Evolutionary conservation across 1,140 invertebrate species (phyloP).

Genomic region (Hypothenemus hampei): DNA sequence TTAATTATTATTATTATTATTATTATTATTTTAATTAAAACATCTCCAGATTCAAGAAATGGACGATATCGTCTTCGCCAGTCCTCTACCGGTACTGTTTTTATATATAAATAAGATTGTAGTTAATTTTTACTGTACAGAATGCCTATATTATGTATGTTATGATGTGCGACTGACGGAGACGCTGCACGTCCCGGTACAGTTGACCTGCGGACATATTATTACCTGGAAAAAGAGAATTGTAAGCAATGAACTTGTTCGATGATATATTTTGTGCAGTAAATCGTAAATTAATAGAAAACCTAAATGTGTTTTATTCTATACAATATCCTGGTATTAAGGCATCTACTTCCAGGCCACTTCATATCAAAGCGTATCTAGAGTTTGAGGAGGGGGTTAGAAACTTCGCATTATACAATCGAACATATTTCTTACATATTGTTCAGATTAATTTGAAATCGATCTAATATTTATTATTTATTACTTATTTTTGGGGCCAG

Average conservation of each 20-base stretch:
- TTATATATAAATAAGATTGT: conserved; percentile 24
- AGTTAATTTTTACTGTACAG: conserved; percentile 35
- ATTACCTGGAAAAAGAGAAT: conserved; percentile 42
- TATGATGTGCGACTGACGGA: conserved; percentile 35
- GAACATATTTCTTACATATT: no score
- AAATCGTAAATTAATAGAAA: conserved; percentile 43
- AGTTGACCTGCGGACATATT: conserved; percentile 39
- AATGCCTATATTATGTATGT: conserved; percentile 25
- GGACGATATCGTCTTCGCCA: conserved; percentile 8
- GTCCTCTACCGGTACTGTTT: conserved; percentile 20
- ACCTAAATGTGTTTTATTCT: not conserved
- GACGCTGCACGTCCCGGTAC: conserved; percentile 29
- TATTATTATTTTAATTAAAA: no score
- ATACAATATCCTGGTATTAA: not conserved
- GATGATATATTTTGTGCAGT: conserved; percentile 47
- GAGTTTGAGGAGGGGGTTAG: no score
- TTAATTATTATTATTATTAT: conserved; percentile 16
- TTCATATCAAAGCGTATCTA: no score
- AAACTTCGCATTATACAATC: no score
- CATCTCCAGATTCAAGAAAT: no score
- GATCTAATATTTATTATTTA: no score
- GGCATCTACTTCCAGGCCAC: no score
- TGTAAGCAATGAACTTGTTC: conserved; percentile 44
- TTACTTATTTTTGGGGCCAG: no score
- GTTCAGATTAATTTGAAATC: no score